Conservation (phyloP, 2,888 invertebrate genomes). For the Bimastos eiseni region DNA sequence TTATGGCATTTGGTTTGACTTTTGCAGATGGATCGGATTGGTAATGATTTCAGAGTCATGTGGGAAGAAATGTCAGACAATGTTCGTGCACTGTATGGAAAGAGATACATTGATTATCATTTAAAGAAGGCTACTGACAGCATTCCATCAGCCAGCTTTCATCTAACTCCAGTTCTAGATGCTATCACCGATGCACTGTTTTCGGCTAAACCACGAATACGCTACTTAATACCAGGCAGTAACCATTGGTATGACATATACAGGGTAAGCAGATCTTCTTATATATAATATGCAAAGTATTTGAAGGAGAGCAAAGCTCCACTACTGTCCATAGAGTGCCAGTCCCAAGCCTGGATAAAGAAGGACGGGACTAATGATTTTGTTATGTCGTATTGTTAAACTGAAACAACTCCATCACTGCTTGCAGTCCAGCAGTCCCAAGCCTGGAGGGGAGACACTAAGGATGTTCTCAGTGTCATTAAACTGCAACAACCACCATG, state of each 20-base stretch:
- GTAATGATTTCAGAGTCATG: constrained; percentile 30
- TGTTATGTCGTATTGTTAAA: too few relatives aligned
- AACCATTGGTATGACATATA: constrained; percentile 25
- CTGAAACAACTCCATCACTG: too few relatives aligned
- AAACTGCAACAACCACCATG: too few relatives aligned
- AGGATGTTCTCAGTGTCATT: too few relatives aligned
- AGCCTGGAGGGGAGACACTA: too few relatives aligned
- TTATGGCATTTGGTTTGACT: background rate
- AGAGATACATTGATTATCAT: constrained; percentile 29
- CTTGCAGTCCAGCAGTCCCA: too few relatives aligned
- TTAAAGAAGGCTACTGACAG: background rate
- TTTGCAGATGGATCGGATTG: constrained; percentile 28
- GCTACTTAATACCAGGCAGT: constrained; percentile 32
- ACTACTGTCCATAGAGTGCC: too few relatives aligned
- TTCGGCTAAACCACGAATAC: background rate
- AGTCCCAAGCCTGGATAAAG: too few relatives aligned
- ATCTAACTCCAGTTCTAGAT: constrained; percentile 22
- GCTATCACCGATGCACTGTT: constrained; percentile 31
- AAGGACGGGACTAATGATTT: too few relatives aligned
- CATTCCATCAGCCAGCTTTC: constrained; percentile 29
- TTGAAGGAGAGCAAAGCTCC: too few relatives aligned
- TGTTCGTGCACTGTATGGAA: constrained; percentile 18
- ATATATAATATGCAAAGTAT: background rate
- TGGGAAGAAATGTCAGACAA: constrained; percentile 28
- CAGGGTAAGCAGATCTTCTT: background rate